Base-by-base conservation (phyloP, 2,113 vertebrate genomes). In the rabbit (Oryctolagus cuniculus) region DNA sequence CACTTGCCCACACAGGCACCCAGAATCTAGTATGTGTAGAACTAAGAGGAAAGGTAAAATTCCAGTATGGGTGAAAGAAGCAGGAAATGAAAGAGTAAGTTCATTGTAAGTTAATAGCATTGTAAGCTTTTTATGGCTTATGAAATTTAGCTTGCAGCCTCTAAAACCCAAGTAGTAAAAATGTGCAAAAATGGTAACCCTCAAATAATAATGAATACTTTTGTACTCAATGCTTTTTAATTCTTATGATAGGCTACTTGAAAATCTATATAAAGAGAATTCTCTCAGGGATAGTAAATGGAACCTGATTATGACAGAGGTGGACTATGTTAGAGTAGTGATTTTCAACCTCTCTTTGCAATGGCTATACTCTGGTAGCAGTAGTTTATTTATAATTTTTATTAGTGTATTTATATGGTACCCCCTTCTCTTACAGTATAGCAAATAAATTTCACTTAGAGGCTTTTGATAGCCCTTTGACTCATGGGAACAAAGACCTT, bases 111-210 rank as follows among this genome's bases (percentile, higher is more conserved):
- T 80, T 87, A 89, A 87, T 36, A 67, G 73, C 24, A 91, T 93
- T 91, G 44, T 77, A 93, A 69, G n/a, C 44, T 77, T 87, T 95
- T 94, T 55, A 72, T 78, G 80, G 87, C 44, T 93, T 96, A 36
- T 87, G 49, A 94, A 94, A 85, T 91, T 94, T 87, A 94, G 87
- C 91, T 77, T 93, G 31, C 34, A 88, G 55, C 24, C 13, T 92
- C 49, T 94, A 79, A 96, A 94, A 92, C 21, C 29, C n/a, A 81
- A n/a, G 51, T 49, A 89, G 61, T 91, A 84, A 97, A 94, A 91
- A 78, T 80, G 12, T 36, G 66, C 3, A 38, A 83, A 87, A 27
- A n/a, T 89, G 53, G 75, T 83, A 93, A 89, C n/a, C 24, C 29
- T 89, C 53, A 77, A 85, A 89, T 19, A n/a, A 64, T 77, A 77